Percentiles rank a stretch among this genome's conserved stretches.
These are phyloP conservation scores for Eunapius fragilis DNA, from an alignment of 37 sponge, comb jelly and placozoan genomes.

Conservation along the genomic window DNA sequence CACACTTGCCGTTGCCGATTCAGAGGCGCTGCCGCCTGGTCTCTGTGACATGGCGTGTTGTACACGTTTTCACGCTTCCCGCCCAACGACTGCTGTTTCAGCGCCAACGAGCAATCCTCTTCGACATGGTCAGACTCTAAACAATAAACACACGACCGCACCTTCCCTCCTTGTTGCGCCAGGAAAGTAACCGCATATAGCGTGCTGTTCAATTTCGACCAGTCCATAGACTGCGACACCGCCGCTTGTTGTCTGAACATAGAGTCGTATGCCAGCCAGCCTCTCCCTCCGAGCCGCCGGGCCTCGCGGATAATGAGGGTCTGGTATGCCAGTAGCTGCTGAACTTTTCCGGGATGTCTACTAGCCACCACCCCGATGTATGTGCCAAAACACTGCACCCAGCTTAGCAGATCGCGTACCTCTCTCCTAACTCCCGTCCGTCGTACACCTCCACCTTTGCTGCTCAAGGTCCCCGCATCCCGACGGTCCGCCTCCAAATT, in stretches of 20 bases:
- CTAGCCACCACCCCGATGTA: slow-evolving; percentile 3
- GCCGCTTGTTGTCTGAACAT: slow-evolving; percentile 20
- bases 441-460: no score
- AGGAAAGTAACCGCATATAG: slow-evolving; percentile 13
- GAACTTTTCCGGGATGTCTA: neutral
- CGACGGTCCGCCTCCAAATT: no score
- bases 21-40: neutral
- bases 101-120: slow-evolving; percentile 2
- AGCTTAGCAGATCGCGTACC: slow-evolving; percentile 10
- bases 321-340: slow-evolving; percentile 13
- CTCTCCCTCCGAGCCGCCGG: slow-evolving; percentile 11
- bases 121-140: slow-evolving; percentile 4
- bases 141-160: neutral
- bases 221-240: neutral
- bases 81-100: neutral
- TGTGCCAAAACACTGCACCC: slow-evolving; percentile 26
- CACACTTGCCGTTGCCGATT: neutral
- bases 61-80: neutral
- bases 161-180: neutral
- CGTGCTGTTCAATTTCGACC: slow-evolving; percentile 17
- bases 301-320: slow-evolving; percentile 20
- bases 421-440: neutral
- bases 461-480: neutral
- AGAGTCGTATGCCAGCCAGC: slow-evolving; percentile 18
- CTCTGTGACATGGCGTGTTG: no score